These are phyloP conservation scores for Gorsachius magnificus DNA, from an alignment of 2,797 vertebrate species.

Conservation along the genomic window DNA sequence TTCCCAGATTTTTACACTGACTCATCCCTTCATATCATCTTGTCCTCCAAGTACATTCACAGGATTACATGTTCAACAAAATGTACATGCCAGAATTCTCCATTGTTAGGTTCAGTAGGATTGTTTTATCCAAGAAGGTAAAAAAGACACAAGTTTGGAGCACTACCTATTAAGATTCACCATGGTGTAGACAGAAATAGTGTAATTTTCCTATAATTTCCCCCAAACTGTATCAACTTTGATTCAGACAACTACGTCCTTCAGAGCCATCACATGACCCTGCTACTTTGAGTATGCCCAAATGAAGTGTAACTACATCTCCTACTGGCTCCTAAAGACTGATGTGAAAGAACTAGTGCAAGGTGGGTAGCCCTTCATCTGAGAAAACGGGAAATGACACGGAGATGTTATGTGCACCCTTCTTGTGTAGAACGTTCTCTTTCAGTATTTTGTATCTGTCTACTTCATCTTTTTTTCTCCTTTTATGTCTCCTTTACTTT, in stretches of 20 bases:
- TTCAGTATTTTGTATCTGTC: not conserved
- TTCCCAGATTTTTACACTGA: not conserved
- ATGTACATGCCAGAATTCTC: not conserved
- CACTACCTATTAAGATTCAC: not conserved
- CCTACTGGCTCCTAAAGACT: not conserved
- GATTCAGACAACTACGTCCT: not conserved
- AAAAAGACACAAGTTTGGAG: not conserved
- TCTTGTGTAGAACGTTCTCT: not conserved
- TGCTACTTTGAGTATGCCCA: not conserved
- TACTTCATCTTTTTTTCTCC: not conserved
- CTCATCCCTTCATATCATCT: not conserved
- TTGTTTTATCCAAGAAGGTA: not conserved
- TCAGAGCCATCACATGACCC: not conserved
- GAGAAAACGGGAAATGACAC: not conserved
- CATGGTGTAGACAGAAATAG: not conserved
- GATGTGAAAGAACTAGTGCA: not conserved
- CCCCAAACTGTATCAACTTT: not conserved
- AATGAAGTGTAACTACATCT: not conserved
- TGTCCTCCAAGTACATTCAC: not conserved
- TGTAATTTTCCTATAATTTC: rapidly evolving
- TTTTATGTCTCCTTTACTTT: not conserved
- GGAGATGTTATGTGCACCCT: rapidly evolving
- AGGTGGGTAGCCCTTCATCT: not conserved
- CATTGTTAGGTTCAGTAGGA: not conserved
- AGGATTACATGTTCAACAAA: not conserved